Evolutionary conservation across 2,888 invertebrate genomes (phyloP).

Genomic region (Trichogramma dendrolimi): DNA sequence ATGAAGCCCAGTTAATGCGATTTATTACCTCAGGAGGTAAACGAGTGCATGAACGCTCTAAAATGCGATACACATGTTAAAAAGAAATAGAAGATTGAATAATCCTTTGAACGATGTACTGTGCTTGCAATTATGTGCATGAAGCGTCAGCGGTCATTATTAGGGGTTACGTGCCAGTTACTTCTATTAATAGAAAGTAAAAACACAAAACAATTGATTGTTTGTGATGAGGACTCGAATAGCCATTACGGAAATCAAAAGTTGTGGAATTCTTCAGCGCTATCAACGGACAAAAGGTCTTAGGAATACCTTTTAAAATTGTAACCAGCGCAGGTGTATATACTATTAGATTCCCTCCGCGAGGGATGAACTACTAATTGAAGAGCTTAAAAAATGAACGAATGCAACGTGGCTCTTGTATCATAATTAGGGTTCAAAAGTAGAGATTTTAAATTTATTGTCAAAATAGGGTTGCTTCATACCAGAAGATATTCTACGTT

Average conservation of each 20-base stretch:
- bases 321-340: constrained; percentile 27
- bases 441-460: neutral
- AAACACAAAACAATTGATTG: constrained; percentile 8
- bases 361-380: constrained; percentile 28
- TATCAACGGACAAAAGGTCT: constrained; percentile 18
- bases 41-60: constrained; percentile 30
- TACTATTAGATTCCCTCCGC: constrained; percentile 29
- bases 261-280: constrained; percentile 20
- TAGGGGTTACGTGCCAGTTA: constrained; percentile 24
- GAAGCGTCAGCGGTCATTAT: constrained; percentile 17
- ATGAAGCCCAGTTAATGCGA: constrained; percentile 33
- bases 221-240: constrained; percentile 3
- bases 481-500: too few relatives aligned
- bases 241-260: constrained; percentile 27
- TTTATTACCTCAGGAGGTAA: constrained; percentile 34
- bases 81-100: constrained; percentile 16
- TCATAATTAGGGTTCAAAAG: constrained; percentile 8
- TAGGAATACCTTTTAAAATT: constrained; percentile 18
- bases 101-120: constrained; percentile 23
- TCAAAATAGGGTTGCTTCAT: too few relatives aligned
- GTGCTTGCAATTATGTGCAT: constrained; percentile 17
- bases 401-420: constrained; percentile 19
- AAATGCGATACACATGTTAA: constrained; percentile 20
- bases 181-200: constrained; percentile 28
- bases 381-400: constrained; percentile 26